These are phyloP conservation scores for Sciurus vulgaris DNA, from an alignment of 2,797 vertebrate genomes.

Conservation along the genomic window DNA sequence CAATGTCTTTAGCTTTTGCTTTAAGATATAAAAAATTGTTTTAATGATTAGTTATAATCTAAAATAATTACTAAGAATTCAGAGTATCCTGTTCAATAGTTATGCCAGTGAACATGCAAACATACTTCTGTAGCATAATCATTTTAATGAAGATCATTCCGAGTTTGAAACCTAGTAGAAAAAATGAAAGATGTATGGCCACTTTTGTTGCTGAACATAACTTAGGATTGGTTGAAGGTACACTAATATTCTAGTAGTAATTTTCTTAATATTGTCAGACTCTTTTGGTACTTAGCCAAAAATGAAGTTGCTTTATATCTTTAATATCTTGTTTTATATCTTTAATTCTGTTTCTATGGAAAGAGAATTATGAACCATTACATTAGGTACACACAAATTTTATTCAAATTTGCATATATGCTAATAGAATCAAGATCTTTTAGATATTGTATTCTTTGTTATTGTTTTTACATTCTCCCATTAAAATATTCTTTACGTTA, in stretches of 20 bases:
- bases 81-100: background rate
- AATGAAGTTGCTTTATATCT: background rate
- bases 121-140: background rate
- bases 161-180: background rate
- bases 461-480: background rate
- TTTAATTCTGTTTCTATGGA: background rate
- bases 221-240: background rate
- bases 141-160: background rate
- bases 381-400: background rate
- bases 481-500: background rate
- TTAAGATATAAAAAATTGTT: background rate
- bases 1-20: background rate
- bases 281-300: background rate
- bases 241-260: background rate
- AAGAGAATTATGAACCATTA: background rate
- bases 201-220: background rate
- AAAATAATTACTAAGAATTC: constrained; percentile 11
- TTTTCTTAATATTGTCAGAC: background rate
- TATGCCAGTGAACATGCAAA: background rate
- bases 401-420: background rate
- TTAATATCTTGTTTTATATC: background rate
- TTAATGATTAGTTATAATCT: constrained; percentile 17
- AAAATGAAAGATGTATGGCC: background rate
- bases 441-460: background rate
- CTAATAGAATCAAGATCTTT: background rate